Evolutionary conservation across 1,140 invertebrate genomes (phyloP).

Genomic region (Bombus waltoni): DNA sequence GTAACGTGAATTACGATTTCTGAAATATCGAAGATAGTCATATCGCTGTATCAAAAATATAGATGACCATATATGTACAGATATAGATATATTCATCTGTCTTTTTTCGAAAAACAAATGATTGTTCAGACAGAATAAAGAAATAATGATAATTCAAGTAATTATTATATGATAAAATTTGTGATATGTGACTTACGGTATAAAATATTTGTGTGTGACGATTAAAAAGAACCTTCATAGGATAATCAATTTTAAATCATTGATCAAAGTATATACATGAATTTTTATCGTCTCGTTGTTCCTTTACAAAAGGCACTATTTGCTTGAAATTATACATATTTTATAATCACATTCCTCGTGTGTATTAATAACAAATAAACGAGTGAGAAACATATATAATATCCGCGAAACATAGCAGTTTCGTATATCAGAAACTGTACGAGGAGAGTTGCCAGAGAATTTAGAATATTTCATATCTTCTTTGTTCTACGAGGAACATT

Average conservation of each 20-base stretch:
- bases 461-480: slow-evolving; percentile 47
- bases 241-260: no score
- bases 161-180: not conserved
- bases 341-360: not conserved
- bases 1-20: slow-evolving; percentile 6
- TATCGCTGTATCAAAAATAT: not conserved
- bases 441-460: slow-evolving; percentile 16
- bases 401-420: not conserved
- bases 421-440: not conserved
- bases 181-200: not conserved
- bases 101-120: not conserved
- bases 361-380: not conserved
- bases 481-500: slow-evolving; percentile 38
- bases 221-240: no score
- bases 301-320: not conserved
- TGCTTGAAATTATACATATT: not conserved
- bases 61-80: no score
- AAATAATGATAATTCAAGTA: not conserved
- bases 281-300: no score
- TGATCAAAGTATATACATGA: no score
- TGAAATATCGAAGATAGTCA: not conserved
- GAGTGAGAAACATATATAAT: not conserved
- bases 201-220: no score
- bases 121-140: not conserved
- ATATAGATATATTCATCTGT: no score